Percentiles rank a stretch among this genome's conserved stretches.
Evolutionary conservation across 2,888 invertebrate genomes (phyloP).

Genomic region (Metacarcinus magister): DNA sequence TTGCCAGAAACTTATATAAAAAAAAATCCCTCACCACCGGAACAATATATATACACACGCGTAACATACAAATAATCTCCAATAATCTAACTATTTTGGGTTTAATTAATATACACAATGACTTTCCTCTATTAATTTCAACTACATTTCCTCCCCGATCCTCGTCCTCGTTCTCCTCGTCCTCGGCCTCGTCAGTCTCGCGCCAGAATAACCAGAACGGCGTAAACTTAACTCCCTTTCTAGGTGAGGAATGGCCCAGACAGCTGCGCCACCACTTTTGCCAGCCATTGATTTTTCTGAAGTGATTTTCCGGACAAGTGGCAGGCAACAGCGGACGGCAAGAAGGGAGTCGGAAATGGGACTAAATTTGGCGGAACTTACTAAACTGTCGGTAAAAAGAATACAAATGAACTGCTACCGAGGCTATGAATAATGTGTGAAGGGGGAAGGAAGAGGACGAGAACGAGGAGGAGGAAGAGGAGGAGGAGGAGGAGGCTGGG

Average conservation of each 20-base stretch:
- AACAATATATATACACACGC: too few relatives aligned
- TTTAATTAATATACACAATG: too few relatives aligned
- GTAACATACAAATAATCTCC: too few relatives aligned
- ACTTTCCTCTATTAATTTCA: too few relatives aligned
- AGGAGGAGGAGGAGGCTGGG: background rate
- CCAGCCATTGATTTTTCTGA: conserved; percentile 39
- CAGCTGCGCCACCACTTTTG: conserved; percentile 20
- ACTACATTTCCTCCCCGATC: too few relatives aligned
- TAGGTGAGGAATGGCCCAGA: conserved; percentile 11
- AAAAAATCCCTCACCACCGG: too few relatives aligned
- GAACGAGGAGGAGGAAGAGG: background rate
- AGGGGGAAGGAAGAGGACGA: conserved; percentile 19
- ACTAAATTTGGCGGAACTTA: conserved; percentile 52
- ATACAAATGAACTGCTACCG: conserved; percentile 52
- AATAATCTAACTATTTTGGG: too few relatives aligned
- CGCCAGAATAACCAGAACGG: background rate
- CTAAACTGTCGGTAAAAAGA: conserved; percentile 54
- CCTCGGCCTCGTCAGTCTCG: background rate
- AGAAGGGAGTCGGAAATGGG: conserved; percentile 51
- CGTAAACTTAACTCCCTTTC: too few relatives aligned
- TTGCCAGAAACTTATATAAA: too few relatives aligned
- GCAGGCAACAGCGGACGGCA: conserved; percentile 39
- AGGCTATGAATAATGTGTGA: conserved; percentile 56
- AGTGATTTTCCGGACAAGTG: conserved; percentile 29
- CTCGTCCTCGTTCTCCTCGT: background rate